Evolutionary conservation across 2,888 invertebrate species (phyloP).

Genomic region (Dasysyrphus albostriatus): DNA sequence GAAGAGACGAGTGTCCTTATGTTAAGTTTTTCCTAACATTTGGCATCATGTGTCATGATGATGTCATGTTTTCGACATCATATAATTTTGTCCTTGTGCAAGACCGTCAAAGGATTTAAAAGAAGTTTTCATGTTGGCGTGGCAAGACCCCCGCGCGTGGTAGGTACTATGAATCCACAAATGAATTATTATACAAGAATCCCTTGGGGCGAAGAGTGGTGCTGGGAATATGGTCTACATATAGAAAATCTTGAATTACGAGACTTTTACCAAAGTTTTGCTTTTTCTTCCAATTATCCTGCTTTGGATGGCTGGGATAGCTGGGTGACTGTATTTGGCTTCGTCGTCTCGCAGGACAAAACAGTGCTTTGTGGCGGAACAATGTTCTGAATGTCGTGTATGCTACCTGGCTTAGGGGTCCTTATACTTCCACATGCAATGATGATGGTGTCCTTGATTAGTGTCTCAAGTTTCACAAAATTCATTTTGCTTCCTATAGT

Average conservation of each 20-base stretch:
- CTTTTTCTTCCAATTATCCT: conserved; percentile 69
- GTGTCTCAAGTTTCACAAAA: conserved; percentile 75
- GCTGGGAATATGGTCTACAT: background rate
- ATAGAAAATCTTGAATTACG: conserved; percentile 70
- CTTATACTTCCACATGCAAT: conserved; percentile 3
- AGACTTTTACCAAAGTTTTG: conserved; percentile 65
- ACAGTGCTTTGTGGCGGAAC: conserved; percentile 17
- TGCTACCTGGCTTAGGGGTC: conserved; percentile 34
- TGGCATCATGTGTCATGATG: conserved; percentile 61
- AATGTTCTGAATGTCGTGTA: conserved; percentile 38
- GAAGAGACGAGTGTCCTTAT: conserved; percentile 7
- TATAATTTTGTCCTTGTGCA: conserved; percentile 25
- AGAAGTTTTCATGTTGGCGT: background rate
- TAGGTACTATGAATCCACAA: conserved; percentile 28
- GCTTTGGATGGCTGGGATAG: background rate
- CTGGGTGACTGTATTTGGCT: conserved; percentile 29
- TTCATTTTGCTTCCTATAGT: conserved; percentile 50
- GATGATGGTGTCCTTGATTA: conserved; percentile 64
- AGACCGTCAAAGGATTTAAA: conserved; percentile 34
- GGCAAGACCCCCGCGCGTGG: no score
- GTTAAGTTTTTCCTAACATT: conserved; percentile 40
- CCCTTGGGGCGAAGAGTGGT: background rate
- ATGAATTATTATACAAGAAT: conserved; percentile 59
- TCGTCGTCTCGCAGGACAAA: conserved; percentile 10
- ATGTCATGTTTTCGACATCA: conserved; percentile 32